Conservation (phyloP, 1,140 invertebrate genomes). For the Planococcus citri region DNA sequence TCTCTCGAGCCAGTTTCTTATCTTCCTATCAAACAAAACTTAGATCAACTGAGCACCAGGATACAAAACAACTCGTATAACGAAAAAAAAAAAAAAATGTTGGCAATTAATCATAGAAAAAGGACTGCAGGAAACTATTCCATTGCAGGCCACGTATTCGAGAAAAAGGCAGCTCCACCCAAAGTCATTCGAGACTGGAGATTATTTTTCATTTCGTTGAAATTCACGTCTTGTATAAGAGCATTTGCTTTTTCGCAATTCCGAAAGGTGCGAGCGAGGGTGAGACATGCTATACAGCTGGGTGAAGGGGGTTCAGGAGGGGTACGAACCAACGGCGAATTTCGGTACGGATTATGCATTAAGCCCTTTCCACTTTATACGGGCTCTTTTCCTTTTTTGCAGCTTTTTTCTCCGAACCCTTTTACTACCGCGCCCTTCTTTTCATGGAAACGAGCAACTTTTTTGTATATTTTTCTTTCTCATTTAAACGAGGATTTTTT, state of each 20-base stretch:
- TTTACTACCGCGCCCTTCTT: slow-evolving; percentile 1
- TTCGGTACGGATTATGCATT: slow-evolving; percentile 2
- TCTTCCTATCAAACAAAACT: too few species aligned
- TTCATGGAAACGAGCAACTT: not conserved
- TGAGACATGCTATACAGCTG: too few species aligned
- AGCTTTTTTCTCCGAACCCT: not conserved
- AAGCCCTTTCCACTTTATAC: slow-evolving; percentile 1
- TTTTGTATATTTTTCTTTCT: slow-evolving; percentile 4
- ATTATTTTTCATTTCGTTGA: not conserved
- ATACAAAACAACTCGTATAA: too few species aligned
- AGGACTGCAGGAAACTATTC: too few species aligned
- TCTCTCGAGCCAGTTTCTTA: too few species aligned
- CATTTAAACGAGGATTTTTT: not conserved
- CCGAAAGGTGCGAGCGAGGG: too few species aligned
- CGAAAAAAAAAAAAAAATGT: too few species aligned
- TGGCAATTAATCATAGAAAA: too few species aligned
- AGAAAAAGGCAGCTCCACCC: not conserved
- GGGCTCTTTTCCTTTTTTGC: not conserved
- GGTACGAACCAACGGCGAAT: too few species aligned
- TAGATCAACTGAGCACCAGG: too few species aligned
- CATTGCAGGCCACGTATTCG: too few species aligned
- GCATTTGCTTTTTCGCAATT: not conserved
- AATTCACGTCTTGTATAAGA: not conserved
- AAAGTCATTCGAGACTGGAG: not conserved
- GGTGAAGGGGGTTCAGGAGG: too few species aligned